A percentile compares a stretch with the other conserved stretches of the same genome.
Evolutionary conservation across 2,888 invertebrate species (phyloP).

Genomic region (Dryobota labecula): DNA sequence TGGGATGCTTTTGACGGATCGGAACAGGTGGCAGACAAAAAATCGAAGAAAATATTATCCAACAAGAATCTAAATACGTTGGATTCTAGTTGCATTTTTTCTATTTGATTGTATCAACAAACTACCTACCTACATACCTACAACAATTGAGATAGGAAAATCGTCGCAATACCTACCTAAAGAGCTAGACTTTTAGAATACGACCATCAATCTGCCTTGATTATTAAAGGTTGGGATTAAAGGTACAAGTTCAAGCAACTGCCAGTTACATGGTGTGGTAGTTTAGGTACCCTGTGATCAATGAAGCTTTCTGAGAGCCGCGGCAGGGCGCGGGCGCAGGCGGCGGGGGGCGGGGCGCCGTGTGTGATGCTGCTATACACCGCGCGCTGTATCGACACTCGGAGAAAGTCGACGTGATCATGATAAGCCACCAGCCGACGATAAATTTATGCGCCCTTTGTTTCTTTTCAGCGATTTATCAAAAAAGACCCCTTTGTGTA

Average conservation of each 20-base stretch:
- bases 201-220: slow-evolving; percentile 39
- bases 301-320: slow-evolving; percentile 61
- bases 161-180: not conserved
- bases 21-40: not conserved
- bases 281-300: slow-evolving; percentile 55
- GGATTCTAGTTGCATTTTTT: not conserved
- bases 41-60: not conserved
- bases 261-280: slow-evolving; percentile 34
- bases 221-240: slow-evolving; percentile 43
- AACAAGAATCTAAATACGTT: slow-evolving; percentile 11
- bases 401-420: slow-evolving; percentile 87
- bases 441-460: slow-evolving; percentile 89
- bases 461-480: slow-evolving; percentile 88
- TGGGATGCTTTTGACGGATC: not conserved
- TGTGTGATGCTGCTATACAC: slow-evolving; percentile 68
- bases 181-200: slow-evolving; percentile 16
- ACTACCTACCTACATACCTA: not conserved
- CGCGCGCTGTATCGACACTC: slow-evolving; percentile 76
- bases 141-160: not conserved
- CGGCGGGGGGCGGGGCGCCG: slow-evolving; percentile 56
- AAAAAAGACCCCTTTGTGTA: slow-evolving; percentile 80
- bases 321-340: slow-evolving; percentile 45
- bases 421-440: slow-evolving; percentile 83
- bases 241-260: slow-evolving; percentile 49
- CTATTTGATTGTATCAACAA: not conserved